Base-by-base conservation (phyloP, 2,888 invertebrate species). In the Pyrocoelia pectoralis region DNA sequence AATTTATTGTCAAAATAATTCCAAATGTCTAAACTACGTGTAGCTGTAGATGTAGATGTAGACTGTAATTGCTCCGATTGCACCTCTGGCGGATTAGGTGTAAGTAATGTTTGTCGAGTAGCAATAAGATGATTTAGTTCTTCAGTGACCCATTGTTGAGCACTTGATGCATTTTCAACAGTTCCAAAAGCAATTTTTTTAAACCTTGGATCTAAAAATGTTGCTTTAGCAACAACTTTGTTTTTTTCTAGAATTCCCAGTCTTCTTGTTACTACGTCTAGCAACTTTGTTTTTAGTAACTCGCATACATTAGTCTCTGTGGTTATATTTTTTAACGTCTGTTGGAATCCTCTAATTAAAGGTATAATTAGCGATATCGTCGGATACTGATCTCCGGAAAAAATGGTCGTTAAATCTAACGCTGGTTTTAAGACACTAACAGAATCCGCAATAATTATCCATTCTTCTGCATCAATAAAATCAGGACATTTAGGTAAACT, bases 1-100 rank as follows among this genome's bases (percentile, higher is more conserved):
- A 53, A 28, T 38, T 68, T 66, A 3, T 55, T 51, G 38, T 66
- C 57, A 58, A 65, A 62, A 56, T 54, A 50, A 38, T 57, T 43
- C 66, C 61, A 67, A n/a, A n/a, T n/a, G n/a, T n/a, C n/a, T 13
- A 67, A 15, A 17, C 68, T 8, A 24, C 24, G 4, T 5, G 24
- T 24, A 24, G 24, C 24, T 24, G 24, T 5, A 5, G 24, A 24
- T 24, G 24, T 24, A 24, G 24, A 24, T 24, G 4, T 8, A 24
- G 3, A 5, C 8, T 8, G 3, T 24, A 8, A 5, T 3, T 24
- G 4, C 3, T 8, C 24, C 3, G 8, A 5, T 24, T 24, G 4
- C 24, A 24, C 24, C 3, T 3, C 8, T 24, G 24, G 3, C 3
- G 24, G 8, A 24, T 8, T 24, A 8, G 4, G 3, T 24, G 24